Percentiles rank a stretch among this genome's conserved stretches.
phyloP scores from a whole-genome alignment of 2,113 vertebrate species.

The Panthera leo region DNA sequence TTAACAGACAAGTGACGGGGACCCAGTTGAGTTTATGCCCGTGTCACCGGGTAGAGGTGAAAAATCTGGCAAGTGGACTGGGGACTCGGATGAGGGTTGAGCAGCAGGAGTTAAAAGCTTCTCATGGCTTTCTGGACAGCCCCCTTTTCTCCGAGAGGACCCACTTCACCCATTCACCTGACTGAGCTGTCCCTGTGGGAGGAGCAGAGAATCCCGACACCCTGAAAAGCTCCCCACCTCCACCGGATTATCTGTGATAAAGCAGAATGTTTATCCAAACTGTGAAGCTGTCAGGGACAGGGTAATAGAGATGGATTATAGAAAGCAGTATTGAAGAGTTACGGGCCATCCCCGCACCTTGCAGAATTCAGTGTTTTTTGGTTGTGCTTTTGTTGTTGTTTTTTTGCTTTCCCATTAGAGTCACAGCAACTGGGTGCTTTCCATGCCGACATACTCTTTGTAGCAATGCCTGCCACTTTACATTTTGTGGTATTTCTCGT shows the following conservation, averaged over 20 bases:
- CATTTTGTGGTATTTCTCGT: background rate
- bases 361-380: background rate
- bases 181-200: background rate
- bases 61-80: background rate
- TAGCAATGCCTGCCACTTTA: slow-evolving; percentile 12
- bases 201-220: background rate
- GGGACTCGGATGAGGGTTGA: background rate
- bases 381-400: background rate
- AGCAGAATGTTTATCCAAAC: background rate
- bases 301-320: slow-evolving; percentile 20
- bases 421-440: background rate
- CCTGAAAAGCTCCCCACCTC: background rate
- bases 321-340: slow-evolving; percentile 10
- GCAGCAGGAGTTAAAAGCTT: background rate
- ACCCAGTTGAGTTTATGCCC: background rate
- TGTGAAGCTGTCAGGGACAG: slow-evolving; percentile 17
- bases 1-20: slow-evolving; percentile 42
- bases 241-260: slow-evolving; percentile 2
- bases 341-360: background rate
- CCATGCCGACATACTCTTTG: background rate
- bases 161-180: background rate
- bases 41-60: background rate
- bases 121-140: background rate
- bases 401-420: background rate
- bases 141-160: background rate